Evolutionary conservation across 2,797 vertebrate species (phyloP), one percentile per base, ranked within the genome.

Genomic region (Brotula barbata): DNA sequence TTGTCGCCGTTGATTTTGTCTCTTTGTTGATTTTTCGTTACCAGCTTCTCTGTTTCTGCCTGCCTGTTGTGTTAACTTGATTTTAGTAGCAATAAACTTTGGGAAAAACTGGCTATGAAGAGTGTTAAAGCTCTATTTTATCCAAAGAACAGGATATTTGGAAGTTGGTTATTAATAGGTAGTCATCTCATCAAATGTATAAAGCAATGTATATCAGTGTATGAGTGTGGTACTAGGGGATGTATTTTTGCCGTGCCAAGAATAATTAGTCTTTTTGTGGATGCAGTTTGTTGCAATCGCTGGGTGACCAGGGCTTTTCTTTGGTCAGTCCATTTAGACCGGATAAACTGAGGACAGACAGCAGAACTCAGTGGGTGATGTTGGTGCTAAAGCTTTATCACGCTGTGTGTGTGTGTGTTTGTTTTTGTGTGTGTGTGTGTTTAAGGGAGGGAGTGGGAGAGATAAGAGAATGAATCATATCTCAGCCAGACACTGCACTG

Each of bases 391-490:
- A 59, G 58, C 61, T 67, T 64, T 40, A 28, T 58, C 66, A 65
- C 71, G 43, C 43, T 64, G 44, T n/a, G 20, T 42, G 41, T 40
- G 45, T 31, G 47, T 39, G 47, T 31, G 40, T 33, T 47, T 48
- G 56, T 8, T 34, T 39, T 61, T 14, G 68, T 16, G 48, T 0
- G 64, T 22, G 49, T 36, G 58, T 41, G 31, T 17, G 50, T 53
- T 58, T 3, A 41, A 11, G 17, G 2, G 47, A 7, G 54, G 1
- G 51, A 12, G 36, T 1, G 33, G 1, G 16, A 58, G 64, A 0
- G 79, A 88, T 82, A 90, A 85, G 77, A 73, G 59, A 82, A 75
- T 86, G 78, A 90, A 89, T 89, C 81, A 62, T 89, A 90, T 90
- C 89, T 91, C 73, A 42, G 59, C 74, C 77, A 88, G 84, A 83